phyloP scores from a whole-genome alignment of 1,140 invertebrate genomes.

The Sinonovacula constricta region DNA sequence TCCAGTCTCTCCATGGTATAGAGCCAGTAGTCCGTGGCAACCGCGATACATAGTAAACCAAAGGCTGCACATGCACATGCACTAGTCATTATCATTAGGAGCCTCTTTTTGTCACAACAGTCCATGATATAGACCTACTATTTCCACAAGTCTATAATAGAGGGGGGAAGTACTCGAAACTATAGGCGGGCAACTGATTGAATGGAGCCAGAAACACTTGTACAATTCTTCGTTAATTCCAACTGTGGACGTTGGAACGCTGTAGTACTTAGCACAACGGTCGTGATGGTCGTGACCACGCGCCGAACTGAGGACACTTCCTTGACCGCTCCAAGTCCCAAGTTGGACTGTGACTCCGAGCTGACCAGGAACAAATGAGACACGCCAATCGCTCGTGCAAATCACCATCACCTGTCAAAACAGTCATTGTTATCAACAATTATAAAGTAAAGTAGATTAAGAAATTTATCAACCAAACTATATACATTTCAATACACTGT shows the following conservation, averaged over 20 bases:
- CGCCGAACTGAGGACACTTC: no score
- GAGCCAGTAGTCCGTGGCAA: slow-evolving; percentile 77
- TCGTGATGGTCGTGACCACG: not conserved
- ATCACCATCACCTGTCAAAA: slow-evolving; percentile 42
- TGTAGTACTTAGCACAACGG: not conserved
- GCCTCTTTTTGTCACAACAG: slow-evolving; percentile 74
- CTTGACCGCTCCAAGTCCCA: not conserved
- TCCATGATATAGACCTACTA: slow-evolving; percentile 68
- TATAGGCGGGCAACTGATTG: not conserved
- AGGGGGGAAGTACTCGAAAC: not conserved
- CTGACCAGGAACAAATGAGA: slow-evolving; percentile 4
- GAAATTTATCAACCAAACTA: no score
- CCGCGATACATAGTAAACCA: slow-evolving; percentile 75
- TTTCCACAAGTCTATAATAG: slow-evolving; percentile 10
- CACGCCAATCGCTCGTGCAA: not conserved
- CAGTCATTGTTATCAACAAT: no score
- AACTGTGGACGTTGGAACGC: not conserved
- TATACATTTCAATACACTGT: no score
- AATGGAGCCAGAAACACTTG: not conserved
- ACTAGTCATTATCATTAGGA: slow-evolving; percentile 77
- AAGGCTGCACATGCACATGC: slow-evolving; percentile 77
- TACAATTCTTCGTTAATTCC: not conserved
- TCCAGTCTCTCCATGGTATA: slow-evolving; percentile 69
- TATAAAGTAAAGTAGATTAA: no score
- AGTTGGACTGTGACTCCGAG: not conserved